Conservation (phyloP, 1,140 invertebrate species). For the Sitophilus oryzae region DNA sequence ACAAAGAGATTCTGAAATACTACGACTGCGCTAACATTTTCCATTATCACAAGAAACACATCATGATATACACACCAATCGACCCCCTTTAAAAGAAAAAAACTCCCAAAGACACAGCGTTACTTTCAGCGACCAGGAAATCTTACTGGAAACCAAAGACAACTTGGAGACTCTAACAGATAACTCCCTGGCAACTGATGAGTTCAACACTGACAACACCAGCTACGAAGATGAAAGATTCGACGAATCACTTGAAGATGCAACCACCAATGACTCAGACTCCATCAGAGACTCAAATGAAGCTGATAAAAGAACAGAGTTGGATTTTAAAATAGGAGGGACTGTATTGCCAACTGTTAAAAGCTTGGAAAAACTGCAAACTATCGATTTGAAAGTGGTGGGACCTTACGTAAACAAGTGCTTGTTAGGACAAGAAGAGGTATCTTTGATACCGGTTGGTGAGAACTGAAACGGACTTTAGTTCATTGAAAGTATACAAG, state of each 20-base stretch:
- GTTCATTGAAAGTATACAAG: slow-evolving; percentile 43
- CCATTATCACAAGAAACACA: slow-evolving; percentile 26
- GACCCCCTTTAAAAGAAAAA: not conserved
- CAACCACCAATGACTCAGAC: not conserved
- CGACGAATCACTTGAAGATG: too few relatives aligned
- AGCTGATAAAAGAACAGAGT: slow-evolving; percentile 40
- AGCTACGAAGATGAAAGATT: too few relatives aligned
- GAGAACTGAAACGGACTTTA: slow-evolving; percentile 41
- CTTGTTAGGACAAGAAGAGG: slow-evolving; percentile 37
- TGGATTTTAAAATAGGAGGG: slow-evolving; percentile 42
- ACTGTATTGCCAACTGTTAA: slow-evolving; percentile 34
- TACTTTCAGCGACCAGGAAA: too few relatives aligned
- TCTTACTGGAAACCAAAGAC: too few relatives aligned
- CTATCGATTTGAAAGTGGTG: slow-evolving; percentile 30
- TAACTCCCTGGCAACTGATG: too few relatives aligned
- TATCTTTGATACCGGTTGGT: slow-evolving; percentile 41
- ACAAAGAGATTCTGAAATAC: slow-evolving; percentile 33
- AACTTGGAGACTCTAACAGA: too few relatives aligned
- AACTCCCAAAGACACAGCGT: too few relatives aligned
- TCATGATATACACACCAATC: not conserved
- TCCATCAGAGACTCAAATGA: slow-evolving; percentile 5
- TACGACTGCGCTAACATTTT: slow-evolving; percentile 32
- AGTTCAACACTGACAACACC: too few relatives aligned
- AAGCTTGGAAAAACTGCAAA: slow-evolving; percentile 31
- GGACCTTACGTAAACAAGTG: slow-evolving; percentile 26